Evolutionary conservation across 2,113 vertebrate species (phyloP).

Genomic region (Takifugu bimaculatus): DNA sequence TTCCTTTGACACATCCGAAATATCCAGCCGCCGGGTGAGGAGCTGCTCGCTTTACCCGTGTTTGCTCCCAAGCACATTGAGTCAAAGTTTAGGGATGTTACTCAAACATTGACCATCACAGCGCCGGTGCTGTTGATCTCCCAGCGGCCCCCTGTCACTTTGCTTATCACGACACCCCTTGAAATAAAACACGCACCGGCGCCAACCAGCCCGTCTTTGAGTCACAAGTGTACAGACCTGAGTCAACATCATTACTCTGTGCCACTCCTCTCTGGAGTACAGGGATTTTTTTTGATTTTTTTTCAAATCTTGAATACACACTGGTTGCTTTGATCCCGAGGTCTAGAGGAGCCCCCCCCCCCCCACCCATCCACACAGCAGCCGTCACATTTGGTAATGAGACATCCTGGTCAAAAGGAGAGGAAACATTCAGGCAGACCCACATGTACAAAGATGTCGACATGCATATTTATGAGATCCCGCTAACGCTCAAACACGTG

Average conservation of each 20-base stretch:
- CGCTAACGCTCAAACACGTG: neutral
- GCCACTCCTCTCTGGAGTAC: conserved; percentile 42
- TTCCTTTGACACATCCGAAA: too few relatives aligned
- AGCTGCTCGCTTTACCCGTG: conserved; percentile 27
- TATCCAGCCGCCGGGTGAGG: too few relatives aligned
- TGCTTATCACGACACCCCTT: conserved; percentile 38
- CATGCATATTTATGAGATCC: conserved; percentile 43
- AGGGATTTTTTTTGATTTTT: conserved; percentile 19
- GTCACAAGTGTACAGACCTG: conserved; percentile 51
- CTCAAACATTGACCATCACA: conserved; percentile 42
- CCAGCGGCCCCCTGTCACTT: conserved; percentile 43
- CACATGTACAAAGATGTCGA: conserved; percentile 4
- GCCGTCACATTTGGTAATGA: conserved; percentile 29
- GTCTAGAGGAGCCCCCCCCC: conserved; percentile 9
- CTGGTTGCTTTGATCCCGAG: conserved; percentile 40
- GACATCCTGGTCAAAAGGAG: conserved; percentile 29
- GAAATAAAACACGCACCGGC: conserved; percentile 46
- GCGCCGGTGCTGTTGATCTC: conserved; percentile 20
- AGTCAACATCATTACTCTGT: conserved; percentile 64
- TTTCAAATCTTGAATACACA: conserved; percentile 13
- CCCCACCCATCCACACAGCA: neutral
- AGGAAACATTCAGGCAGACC: conserved; percentile 15
- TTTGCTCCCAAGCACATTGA: conserved; percentile 52
- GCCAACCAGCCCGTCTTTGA: conserved; percentile 34
- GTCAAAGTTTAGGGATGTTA: conserved; percentile 52